Evolutionary conservation across 2,113 vertebrate species (phyloP).

Genomic region (Marcusenius ussheri): DNA sequence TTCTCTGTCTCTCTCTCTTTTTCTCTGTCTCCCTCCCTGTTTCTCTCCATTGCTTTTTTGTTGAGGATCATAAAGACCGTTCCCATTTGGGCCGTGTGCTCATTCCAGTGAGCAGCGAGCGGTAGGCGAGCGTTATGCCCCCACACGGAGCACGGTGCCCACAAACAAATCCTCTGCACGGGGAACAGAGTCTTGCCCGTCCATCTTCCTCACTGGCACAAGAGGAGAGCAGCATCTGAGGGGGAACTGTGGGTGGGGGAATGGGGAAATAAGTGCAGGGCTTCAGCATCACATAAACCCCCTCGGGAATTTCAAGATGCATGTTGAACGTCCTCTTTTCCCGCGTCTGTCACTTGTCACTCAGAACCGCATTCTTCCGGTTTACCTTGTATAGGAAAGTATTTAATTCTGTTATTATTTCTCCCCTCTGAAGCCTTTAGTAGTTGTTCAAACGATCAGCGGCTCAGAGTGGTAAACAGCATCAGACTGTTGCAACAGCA

Average conservation of each 20-base stretch:
- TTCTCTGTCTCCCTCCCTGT: slow-evolving; percentile 38
- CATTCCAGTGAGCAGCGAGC: slow-evolving; percentile 42
- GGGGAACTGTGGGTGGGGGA: slow-evolving; percentile 30
- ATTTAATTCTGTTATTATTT: background rate
- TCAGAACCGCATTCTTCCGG: slow-evolving; percentile 27
- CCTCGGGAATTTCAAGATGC: background rate
- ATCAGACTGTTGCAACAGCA: background rate
- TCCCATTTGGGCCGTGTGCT: slow-evolving; percentile 34
- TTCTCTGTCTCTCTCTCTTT: background rate
- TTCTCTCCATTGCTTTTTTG: slow-evolving; percentile 51
- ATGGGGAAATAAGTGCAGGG: slow-evolving; percentile 49
- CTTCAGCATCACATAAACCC: slow-evolving; percentile 53
- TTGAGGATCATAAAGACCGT: slow-evolving; percentile 40
- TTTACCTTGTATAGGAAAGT: slow-evolving; percentile 17
- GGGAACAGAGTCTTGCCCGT: slow-evolving; percentile 46
- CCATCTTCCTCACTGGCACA: slow-evolving; percentile 51
- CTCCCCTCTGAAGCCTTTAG: background rate
- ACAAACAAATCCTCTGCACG: slow-evolving; percentile 53
- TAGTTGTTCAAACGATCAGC: background rate
- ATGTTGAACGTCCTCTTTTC: background rate
- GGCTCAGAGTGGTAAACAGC: background rate
- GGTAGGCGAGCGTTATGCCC: slow-evolving; percentile 49
- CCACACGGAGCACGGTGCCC: slow-evolving; percentile 50
- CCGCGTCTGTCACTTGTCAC: slow-evolving; percentile 30
- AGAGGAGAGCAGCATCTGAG: slow-evolving; percentile 52